phyloP scores from a whole-genome alignment of 1,140 invertebrate species.

The Neotoxoptera formosana region DNA sequence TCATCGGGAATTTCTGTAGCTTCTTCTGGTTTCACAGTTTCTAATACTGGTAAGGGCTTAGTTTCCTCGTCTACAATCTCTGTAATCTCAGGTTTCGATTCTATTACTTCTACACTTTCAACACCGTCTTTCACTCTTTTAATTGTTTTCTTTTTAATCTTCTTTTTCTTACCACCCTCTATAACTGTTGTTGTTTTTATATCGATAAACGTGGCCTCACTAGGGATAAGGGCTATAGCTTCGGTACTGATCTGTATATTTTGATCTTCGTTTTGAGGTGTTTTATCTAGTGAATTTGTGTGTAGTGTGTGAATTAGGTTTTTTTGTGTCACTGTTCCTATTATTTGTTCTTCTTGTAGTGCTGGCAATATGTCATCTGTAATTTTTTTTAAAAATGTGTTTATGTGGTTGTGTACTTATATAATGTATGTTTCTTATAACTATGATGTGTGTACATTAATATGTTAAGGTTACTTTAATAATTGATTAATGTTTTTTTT shows the following conservation, averaged over 20 bases:
- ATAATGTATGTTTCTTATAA: constrained; percentile 62
- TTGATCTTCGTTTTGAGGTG: no score
- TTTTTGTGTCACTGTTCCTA: neutral
- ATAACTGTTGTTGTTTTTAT: no score
- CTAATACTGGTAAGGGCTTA: neutral
- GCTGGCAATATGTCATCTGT: constrained; percentile 42
- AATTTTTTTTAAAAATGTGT: constrained; percentile 43
- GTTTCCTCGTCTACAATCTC: neutral
- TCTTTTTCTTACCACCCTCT: no score
- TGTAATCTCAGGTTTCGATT: neutral
- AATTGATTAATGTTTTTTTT: neutral
- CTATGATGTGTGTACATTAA: constrained; percentile 62
- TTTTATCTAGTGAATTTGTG: neutral
- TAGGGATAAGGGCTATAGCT: no score
- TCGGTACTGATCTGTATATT: no score
- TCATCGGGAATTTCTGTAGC: neutral
- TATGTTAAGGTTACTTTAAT: neutral
- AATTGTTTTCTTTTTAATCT: no score
- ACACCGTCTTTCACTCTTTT: no score
- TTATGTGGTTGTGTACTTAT: constrained; percentile 56
- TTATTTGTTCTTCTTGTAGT: neutral
- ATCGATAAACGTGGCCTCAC: no score
- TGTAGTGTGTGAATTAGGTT: neutral
- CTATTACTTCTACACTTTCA: neutral
- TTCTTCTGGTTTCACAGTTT: neutral